Percentiles rank a stretch among this genome's conserved stretches.
Conservation (phyloP, 2,113 vertebrate species). For the Halichoerus grypus region DNA sequence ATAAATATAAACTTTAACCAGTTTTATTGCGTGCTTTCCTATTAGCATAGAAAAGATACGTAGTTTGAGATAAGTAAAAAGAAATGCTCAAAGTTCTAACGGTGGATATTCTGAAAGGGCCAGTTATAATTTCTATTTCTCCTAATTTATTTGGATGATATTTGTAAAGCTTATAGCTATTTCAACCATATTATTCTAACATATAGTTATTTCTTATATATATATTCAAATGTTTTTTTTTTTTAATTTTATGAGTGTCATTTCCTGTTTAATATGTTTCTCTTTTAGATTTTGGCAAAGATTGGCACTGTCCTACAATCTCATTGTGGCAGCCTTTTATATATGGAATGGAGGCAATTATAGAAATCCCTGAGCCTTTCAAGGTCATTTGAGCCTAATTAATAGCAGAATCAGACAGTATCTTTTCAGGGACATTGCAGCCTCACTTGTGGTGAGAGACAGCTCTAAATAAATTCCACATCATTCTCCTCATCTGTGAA, state of each 20-base stretch:
- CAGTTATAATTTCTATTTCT: constrained; percentile 2
- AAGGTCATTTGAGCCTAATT: constrained; percentile 87
- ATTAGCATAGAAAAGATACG: background rate
- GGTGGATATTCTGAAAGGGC: background rate
- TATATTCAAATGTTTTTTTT: constrained; percentile 11
- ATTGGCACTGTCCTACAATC: constrained; percentile 77
- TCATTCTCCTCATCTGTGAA: background rate
- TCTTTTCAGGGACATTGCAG: constrained; percentile 87
- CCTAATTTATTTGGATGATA: constrained; percentile 10
- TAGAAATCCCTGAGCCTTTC: constrained; percentile 86
- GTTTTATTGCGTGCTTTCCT: background rate
- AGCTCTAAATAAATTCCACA: constrained; percentile 79
- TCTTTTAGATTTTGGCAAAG: constrained; percentile 23
- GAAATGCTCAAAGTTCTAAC: background rate
- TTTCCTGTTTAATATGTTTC: constrained; percentile 30
- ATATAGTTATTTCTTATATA: background rate
- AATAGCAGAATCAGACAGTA: constrained; percentile 82
- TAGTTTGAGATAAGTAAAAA: background rate
- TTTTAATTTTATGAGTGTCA: constrained; percentile 27
- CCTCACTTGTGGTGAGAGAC: constrained; percentile 79
- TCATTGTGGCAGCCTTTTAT: constrained; percentile 84
- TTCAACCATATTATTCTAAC: background rate
- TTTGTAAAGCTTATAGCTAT: background rate
- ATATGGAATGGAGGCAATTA: constrained; percentile 82
- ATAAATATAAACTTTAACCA: background rate